Conservation (phyloP, 2,113 vertebrate genomes). For the Scalopus aquaticus region DNA sequence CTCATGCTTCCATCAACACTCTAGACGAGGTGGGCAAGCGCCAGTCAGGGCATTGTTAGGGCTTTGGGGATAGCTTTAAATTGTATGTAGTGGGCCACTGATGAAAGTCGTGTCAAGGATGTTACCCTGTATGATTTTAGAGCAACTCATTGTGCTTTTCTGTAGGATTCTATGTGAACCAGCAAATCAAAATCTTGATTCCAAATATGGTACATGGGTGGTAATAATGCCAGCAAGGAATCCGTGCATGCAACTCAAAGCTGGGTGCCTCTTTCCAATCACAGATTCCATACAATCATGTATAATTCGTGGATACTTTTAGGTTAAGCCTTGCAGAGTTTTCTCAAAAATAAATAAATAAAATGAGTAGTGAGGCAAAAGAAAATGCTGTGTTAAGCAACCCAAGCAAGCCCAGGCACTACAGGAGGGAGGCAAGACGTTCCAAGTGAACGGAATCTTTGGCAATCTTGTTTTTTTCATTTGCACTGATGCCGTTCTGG, state of each 20-base stretch:
- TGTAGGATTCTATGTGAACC: not conserved
- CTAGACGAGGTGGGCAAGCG: not conserved
- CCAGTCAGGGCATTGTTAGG: not conserved
- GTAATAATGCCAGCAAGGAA: no score
- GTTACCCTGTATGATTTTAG: not conserved
- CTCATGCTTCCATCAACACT: not conserved
- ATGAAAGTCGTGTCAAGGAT: not conserved
- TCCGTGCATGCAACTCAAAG: not conserved
- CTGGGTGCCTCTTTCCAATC: not conserved
- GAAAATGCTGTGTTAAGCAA: not conserved
- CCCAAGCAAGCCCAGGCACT: not conserved
- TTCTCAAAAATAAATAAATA: not conserved
- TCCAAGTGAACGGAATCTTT: not conserved
- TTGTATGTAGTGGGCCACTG: not conserved
- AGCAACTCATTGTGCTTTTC: not conserved
- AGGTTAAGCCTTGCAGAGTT: not conserved
- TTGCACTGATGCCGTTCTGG: not conserved
- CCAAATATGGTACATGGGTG: no score
- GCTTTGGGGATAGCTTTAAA: slow-evolving; percentile 1
- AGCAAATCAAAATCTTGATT: no score
- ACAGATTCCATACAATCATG: not conserved
- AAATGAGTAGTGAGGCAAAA: not conserved
- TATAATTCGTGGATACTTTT: not conserved
- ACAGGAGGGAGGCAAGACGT: not conserved
- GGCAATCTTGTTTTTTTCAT: not conserved